Conservation (phyloP, 2,888 invertebrate species). For the Oscheius sp. region DNA sequence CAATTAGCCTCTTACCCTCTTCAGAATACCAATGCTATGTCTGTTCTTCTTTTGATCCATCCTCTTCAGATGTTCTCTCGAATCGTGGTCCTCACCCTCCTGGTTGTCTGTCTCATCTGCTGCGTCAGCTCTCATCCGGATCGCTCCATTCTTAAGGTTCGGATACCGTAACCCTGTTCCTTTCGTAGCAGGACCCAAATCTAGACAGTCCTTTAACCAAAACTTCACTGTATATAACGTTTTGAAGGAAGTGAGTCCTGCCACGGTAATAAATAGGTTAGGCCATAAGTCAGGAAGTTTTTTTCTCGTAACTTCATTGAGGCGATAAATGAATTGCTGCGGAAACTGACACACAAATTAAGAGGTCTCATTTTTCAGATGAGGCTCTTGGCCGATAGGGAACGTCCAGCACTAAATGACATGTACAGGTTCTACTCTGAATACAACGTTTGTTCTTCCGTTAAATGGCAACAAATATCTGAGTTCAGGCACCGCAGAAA, state of each 20-base stretch:
- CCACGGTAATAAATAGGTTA: too few species aligned
- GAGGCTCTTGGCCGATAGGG: conserved; percentile 28
- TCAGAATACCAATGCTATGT: background rate
- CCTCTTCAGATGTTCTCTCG: conserved; percentile 28
- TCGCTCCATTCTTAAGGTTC: background rate
- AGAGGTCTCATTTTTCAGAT: background rate
- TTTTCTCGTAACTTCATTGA: background rate
- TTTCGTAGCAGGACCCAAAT: too few species aligned
- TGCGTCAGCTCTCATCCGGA: conserved; percentile 23
- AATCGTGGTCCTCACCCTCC: conserved; percentile 25
- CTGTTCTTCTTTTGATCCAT: conserved; percentile 1
- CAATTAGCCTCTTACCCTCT: background rate
- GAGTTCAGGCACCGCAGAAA: conserved; percentile 41
- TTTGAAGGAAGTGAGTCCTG: too few species aligned
- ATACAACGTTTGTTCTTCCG: background rate
- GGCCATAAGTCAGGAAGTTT: background rate
- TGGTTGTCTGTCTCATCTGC: conserved; percentile 17
- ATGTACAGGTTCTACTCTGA: conserved; percentile 20
- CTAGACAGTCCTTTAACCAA: too few species aligned
- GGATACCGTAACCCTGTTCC: too few species aligned
- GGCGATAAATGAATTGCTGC: conserved; percentile 15
- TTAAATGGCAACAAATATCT: background rate
- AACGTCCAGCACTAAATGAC: conserved; percentile 10
- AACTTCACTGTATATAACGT: too few species aligned
- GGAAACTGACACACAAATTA: conserved; percentile 7